A percentile compares a stretch with the other conserved stretches of the same genome.
phyloP scores from a whole-genome alignment of 2,888 invertebrate species.

The Tetheella fluctuosa region DNA sequence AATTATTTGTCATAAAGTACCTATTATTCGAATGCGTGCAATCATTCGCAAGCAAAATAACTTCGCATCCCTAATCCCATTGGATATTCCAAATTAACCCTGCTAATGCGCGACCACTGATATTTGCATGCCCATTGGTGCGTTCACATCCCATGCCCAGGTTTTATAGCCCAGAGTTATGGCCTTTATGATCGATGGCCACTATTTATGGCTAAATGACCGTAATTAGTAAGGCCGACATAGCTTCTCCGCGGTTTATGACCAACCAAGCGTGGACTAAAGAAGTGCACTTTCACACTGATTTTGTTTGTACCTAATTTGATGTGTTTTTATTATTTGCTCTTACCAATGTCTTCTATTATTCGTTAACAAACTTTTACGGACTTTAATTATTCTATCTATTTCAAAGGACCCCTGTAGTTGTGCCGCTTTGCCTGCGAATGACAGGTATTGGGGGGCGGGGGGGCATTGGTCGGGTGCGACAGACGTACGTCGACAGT shows the following conservation, averaged over 20 bases:
- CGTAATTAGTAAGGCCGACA: slow-evolving; percentile 69
- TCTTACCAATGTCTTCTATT: slow-evolving; percentile 12
- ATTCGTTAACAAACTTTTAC: slow-evolving; percentile 12
- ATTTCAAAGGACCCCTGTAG: too few relatives aligned
- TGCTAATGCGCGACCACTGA: slow-evolving; percentile 19
- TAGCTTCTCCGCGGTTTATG: slow-evolving; percentile 30
- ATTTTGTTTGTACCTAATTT: slow-evolving; percentile 27
- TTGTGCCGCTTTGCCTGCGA: too few relatives aligned
- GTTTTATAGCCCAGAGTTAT: slow-evolving; percentile 68
- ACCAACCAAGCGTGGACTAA: slow-evolving; percentile 44
- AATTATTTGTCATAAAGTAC: too few relatives aligned
- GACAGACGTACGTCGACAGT: too few relatives aligned
- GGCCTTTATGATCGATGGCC: slow-evolving; percentile 77
- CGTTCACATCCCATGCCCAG: slow-evolving; percentile 37
- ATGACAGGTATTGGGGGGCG: too few relatives aligned
- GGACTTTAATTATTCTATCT: too few relatives aligned
- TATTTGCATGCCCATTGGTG: slow-evolving; percentile 50
- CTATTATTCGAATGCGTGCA: neutral
- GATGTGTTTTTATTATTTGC: slow-evolving; percentile 5
- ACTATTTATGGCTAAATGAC: slow-evolving; percentile 71
- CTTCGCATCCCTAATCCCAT: neutral
- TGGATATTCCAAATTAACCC: slow-evolving; percentile 9
- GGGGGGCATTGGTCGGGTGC: too few relatives aligned
- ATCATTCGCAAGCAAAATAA: neutral
- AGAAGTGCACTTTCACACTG: slow-evolving; percentile 52